Base-by-base conservation (phyloP, 2,888 invertebrate genomes). In the Tachina lurida region DNA sequence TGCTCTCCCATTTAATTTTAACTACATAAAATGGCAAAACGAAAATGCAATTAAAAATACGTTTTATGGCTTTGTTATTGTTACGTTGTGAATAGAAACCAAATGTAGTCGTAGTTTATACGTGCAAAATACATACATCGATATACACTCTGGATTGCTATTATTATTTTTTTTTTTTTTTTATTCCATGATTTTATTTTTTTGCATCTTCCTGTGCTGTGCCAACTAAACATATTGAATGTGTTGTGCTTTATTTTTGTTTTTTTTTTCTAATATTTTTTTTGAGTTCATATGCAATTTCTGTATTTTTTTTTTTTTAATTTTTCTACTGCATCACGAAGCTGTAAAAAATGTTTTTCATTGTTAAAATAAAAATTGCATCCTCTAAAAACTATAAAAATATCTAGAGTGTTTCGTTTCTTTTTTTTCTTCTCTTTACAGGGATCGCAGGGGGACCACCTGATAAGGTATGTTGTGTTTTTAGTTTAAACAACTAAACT, bases 31-130 rank as follows among this genome's bases (percentile, higher is more conserved):
- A 91, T 90, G 91, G 89, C 88, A 91, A 90, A 91, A 91, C 91
- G 91, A 90, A 92, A 92, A 92, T 91, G 92, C 91, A 92, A 92
- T 92, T 92, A 92, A 92, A 92, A 92, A 89, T 91, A 91, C 91
- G 90, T 92, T 92, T 92, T 92, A 92, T 91, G 90, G 91, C 91
- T 91, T 91, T 91, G 89, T 86, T 83, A 85, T 85, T 87, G 85
- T 87, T 83, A 82, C 82, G 84, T 84, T 85, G 80, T 82, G 83
- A 78, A 83, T 77, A 80, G 76, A 81, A 80, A 76, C 71, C 75
- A 65, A 74, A 70, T 76, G 71, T 81, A 75, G 68, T 75, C n/a
- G 41, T 63, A 12, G 39, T 62, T 56, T 78, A 78, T 78, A 75
- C 75, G 79, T 70, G 74, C 70, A 75, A 75, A 63, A 73, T 49